Evolutionary conservation across 2,113 vertebrate species (phyloP).

Genomic region (Rhizomys pruinosus): DNA sequence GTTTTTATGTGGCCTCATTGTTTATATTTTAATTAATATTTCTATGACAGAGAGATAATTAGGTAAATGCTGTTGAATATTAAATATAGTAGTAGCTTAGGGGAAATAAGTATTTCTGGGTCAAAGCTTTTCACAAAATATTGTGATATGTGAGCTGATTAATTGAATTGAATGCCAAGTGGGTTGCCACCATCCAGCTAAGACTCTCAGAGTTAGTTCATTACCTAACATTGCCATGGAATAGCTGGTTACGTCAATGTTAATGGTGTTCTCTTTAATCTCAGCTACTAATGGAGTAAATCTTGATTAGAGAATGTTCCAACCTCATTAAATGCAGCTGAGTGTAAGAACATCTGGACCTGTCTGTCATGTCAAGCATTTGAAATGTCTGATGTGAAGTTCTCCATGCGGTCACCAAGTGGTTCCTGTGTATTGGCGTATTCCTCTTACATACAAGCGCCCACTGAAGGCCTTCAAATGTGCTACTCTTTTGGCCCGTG

Average conservation of each 20-base stretch:
- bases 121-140: slow-evolving; percentile 66
- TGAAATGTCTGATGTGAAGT: background rate
- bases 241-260: slow-evolving; percentile 50
- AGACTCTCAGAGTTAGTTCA: slow-evolving; percentile 33
- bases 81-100: slow-evolving; percentile 63
- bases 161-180: slow-evolving; percentile 54
- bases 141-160: slow-evolving; percentile 58
- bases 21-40: slow-evolving; percentile 78
- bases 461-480: background rate
- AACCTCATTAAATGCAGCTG: slow-evolving; percentile 43
- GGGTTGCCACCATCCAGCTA: slow-evolving; percentile 10
- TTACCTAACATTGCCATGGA: slow-evolving; percentile 54
- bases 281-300: slow-evolving; percentile 49
- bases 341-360: slow-evolving; percentile 1
- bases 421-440: background rate
- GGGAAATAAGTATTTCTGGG: slow-evolving; percentile 67
- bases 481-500: background rate
- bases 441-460: background rate
- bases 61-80: slow-evolving; percentile 73
- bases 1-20: slow-evolving; percentile 53
- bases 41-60: slow-evolving; percentile 70
- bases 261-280: slow-evolving; percentile 57
- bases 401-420: background rate
- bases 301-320: slow-evolving; percentile 61
- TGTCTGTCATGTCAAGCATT: background rate